Conservation (phyloP, 2,797 vertebrate species). For the Epinephelus coioides region DNA sequence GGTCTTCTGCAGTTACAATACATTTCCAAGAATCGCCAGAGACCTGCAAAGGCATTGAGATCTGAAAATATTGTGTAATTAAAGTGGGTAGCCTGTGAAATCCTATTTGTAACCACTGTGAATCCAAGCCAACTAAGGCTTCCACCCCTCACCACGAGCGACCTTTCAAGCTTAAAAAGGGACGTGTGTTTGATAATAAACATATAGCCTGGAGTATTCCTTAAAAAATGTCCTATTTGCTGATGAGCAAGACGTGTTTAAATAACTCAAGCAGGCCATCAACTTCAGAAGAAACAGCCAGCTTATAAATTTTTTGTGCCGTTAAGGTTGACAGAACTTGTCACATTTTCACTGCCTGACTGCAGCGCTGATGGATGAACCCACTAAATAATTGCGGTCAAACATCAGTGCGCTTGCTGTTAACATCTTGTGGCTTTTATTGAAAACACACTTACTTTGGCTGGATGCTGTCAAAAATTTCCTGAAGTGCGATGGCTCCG, state of each 20-base stretch:
- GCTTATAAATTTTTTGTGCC: not conserved
- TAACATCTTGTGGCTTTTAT: not conserved
- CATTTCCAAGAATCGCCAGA: too few species aligned
- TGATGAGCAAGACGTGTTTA: not conserved
- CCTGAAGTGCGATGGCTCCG: slow-evolving; percentile 95
- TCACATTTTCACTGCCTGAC: not conserved
- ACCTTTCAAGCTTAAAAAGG: not conserved
- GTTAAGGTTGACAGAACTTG: not conserved
- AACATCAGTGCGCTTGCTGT: not conserved
- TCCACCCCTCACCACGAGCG: not conserved
- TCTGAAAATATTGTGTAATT: not conserved
- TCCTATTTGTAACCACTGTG: not conserved
- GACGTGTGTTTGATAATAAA: not conserved
- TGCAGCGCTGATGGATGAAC: not conserved
- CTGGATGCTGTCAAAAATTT: slow-evolving; percentile 98
- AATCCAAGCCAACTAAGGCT: not conserved
- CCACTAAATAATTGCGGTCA: not conserved
- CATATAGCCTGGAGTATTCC: not conserved
- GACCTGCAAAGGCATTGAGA: not conserved
- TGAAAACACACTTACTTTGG: slow-evolving; percentile 90
- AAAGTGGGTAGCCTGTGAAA: not conserved
- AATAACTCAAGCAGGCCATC: not conserved
- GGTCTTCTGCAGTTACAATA: not conserved
- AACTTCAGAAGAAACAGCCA: not conserved
- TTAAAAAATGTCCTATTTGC: not conserved